These are phyloP conservation scores for Crotalus viridis DNA, from an alignment of 2,113 vertebrate species.

Conservation along the genomic window DNA sequence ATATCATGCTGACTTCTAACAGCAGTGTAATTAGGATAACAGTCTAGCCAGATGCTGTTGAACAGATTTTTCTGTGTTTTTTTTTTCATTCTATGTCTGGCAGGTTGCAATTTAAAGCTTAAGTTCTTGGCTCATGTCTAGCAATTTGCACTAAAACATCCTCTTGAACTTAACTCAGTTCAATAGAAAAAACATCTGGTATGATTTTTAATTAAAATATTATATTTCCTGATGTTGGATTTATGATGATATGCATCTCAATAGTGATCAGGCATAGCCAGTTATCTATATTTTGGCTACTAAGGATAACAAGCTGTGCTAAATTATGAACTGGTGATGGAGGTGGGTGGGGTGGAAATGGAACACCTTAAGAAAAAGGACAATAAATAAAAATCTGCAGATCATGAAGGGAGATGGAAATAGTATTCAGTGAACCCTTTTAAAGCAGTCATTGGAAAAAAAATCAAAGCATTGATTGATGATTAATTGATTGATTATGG, in stretches of 20 bases:
- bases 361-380: not conserved
- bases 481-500: not conserved
- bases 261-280: not conserved
- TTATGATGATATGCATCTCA: not conserved
- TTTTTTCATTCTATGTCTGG: not conserved
- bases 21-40: not conserved
- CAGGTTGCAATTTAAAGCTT: not conserved
- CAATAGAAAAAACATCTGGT: not conserved
- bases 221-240: not conserved
- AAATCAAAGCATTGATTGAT: not conserved
- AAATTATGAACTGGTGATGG: not conserved
- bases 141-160: not conserved
- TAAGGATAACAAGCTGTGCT: not conserved
- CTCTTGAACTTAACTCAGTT: not conserved
- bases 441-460: not conserved
- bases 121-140: not conserved
- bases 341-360: not conserved
- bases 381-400: not conserved
- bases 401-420: not conserved
- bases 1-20: not conserved
- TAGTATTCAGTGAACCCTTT: not conserved
- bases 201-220: not conserved
- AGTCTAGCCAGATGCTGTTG: not conserved
- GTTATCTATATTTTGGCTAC: constrained; percentile 8
- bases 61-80: not conserved